Evolutionary conservation across 2,888 invertebrate genomes (phyloP).

Genomic region (Erebia aethiops): DNA sequence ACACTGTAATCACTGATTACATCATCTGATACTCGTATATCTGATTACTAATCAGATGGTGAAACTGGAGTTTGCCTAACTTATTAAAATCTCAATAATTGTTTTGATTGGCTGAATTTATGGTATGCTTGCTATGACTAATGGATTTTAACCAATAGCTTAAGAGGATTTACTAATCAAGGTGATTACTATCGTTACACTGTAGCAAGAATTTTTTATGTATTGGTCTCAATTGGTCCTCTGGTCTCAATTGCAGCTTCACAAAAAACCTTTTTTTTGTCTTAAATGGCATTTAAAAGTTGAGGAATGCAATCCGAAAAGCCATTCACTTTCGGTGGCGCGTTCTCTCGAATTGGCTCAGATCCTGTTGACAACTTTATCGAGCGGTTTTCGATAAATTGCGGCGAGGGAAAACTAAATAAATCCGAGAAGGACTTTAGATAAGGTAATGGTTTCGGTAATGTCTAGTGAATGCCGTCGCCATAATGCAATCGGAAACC

Average conservation of each 20-base stretch:
- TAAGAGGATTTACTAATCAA: no score
- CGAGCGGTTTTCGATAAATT: slow-evolving; percentile 83
- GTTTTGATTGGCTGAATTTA: no score
- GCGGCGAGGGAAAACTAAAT: slow-evolving; percentile 83
- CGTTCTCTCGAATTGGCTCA: slow-evolving; percentile 78
- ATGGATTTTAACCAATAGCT: no score
- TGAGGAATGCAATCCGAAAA: slow-evolving; percentile 49
- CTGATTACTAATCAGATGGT: no score
- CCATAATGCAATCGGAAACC: slow-evolving; percentile 79
- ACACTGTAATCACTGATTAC: no score
- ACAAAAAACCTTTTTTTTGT: slow-evolving; percentile 25
- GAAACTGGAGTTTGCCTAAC: no score
- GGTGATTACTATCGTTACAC: no score
- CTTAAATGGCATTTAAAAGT: slow-evolving; percentile 40
- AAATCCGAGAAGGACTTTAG: slow-evolving; percentile 83
- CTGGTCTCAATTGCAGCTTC: background rate
- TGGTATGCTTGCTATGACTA: no score
- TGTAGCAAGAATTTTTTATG: no score
- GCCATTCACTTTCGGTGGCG: slow-evolving; percentile 59
- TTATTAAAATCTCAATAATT: no score
- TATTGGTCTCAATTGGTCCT: background rate
- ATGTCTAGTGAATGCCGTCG: slow-evolving; percentile 76
- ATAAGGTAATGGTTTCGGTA: slow-evolving; percentile 82
- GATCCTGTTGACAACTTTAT: slow-evolving; percentile 83
- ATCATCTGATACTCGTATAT: no score